Evolutionary conservation across 2,113 vertebrate species (phyloP), one percentile per base, ranked within the genome.

Genomic region (Uropsilus gracilis): DNA sequence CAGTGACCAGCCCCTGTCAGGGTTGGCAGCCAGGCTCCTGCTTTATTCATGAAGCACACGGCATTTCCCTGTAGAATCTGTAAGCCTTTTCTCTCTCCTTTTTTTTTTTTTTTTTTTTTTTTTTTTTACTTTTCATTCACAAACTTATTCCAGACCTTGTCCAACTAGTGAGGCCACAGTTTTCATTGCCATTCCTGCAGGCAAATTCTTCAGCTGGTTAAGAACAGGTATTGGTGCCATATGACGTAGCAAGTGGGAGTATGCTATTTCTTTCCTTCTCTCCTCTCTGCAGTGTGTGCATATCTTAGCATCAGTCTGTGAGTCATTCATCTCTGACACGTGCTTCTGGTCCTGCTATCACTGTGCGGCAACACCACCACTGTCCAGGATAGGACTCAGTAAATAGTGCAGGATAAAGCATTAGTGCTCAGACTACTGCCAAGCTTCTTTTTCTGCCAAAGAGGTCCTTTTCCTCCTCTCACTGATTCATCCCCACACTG

Each of bases 311-410:
- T 76, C 1, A 83, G 82, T 84, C 64, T 95, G 34, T 94, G 92
- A 97, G 57, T 97, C 94, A 97, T 91, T 97, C 92, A 69, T 97
- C 86, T 80, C 32, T 95, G 89, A 97, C 95, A 95, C 91, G 91
- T 96, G 89, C 85, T 97, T 93, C 95, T 95, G 95, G 94, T 90
- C 76, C 86, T 97, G 86, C 97, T 96, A 97, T 97, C 76, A 87
- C 11, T 76, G 71, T 94, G 44, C 94, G 95, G 85, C 88, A 91
- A 80, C 94, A 95, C 50, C 66, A 59, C 91, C 71, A 59, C 85
- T 12, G 86, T 73, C 84, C 55, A 89, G 46, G 59, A 34, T 39
- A 96, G 5, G 83, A 89, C 2, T 0, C 93, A 97, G 95, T 84
- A 97, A 94, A 93, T 0, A 0, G 50, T 32, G 44, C 85, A 48